Evolutionary conservation across 2,888 invertebrate genomes (phyloP), one percentile per base, ranked within the genome.

Genomic region (Lissocephala sabroskyi): DNA sequence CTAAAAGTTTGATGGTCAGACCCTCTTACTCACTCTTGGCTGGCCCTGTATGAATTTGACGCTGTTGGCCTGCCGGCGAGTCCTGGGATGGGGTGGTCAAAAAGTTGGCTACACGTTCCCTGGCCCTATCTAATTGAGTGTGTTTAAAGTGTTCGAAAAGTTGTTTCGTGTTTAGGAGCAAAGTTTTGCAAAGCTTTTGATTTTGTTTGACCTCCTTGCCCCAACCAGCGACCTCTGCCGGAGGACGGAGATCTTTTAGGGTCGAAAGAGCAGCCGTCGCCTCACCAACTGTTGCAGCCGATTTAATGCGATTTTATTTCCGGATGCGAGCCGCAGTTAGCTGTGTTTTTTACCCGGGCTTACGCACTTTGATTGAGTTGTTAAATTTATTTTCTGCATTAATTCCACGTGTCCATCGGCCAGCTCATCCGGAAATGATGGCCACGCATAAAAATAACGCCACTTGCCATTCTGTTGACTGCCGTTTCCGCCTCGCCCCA

Each of bases 61-160:
- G n/a, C n/a, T n/a, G n/a, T n/a, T n/a, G n/a, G n/a, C n/a, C n/a
- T n/a, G n/a, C n/a, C n/a, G n/a, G n/a, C n/a, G n/a, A n/a, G n/a
- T n/a, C n/a, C n/a, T 45, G 37, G 37, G 30, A 9, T 32, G 3
- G 11, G 18, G 19, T 41, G 28, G 68, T 73, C 74, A 64, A 62
- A 71, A 67, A 71, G 67, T 77, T 77, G 54, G 58, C 67, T 71
- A 59, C 70, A 71, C 71, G 74, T 71, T 71, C 75, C 7, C 23
- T 74, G 68, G n/a, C 62, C 71, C 60, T 68, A 65, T 68, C 75
- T 76, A 75, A 77, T 77, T 77, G 75, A 77, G 77, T 77, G 77
- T 68, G 68, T 71, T 74, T 74, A 74, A 75, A 77, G 67, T 71
- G 57, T 49, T 53, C 26, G 14, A 48, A 61, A 62, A 62, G 62